Conservation (phyloP, 2,797 vertebrate species). For the Phyllotis vaccarum region DNA sequence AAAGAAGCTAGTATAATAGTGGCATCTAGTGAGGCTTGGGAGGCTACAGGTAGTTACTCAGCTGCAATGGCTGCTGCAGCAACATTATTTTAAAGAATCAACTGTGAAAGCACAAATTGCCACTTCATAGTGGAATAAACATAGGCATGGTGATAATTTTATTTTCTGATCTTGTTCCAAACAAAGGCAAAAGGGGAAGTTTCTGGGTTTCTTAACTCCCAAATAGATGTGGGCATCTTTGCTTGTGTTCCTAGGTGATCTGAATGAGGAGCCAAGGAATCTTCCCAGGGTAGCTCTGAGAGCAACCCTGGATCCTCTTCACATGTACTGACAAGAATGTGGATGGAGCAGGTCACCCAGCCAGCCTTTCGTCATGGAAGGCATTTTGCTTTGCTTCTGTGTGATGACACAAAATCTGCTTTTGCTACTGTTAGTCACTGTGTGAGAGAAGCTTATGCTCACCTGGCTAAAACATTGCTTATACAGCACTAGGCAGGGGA, state of each 20-base stretch:
- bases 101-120: slow-evolving; percentile 12
- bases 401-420: slow-evolving; percentile 33
- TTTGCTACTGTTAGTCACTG: slow-evolving; percentile 41
- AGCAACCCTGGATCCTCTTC: slow-evolving; percentile 67
- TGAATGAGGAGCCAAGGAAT: slow-evolving; percentile 63
- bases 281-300: slow-evolving; percentile 56
- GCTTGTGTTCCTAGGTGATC: slow-evolving; percentile 75
- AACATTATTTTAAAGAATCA: slow-evolving; percentile 55
- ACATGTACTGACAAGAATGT: slow-evolving; percentile 54
- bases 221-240: slow-evolving; percentile 63
- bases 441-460: slow-evolving; percentile 31
- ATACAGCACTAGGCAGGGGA: neutral
- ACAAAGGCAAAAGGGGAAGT: slow-evolving; percentile 38
- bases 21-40: neutral
- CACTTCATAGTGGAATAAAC: slow-evolving; percentile 26
- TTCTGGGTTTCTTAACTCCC: slow-evolving; percentile 39
- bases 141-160: neutral
- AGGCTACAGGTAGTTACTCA: neutral
- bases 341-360: slow-evolving; percentile 54
- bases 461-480: slow-evolving; percentile 60
- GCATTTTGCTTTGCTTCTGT: slow-evolving; percentile 52
- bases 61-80: neutral
- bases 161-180: slow-evolving; percentile 50
- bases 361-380: slow-evolving; percentile 32
- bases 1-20: neutral